Evolutionary conservation across 2,888 invertebrate genomes (phyloP), one percentile per base, ranked within the genome.

Genomic region (Lissocephala sabroskyi): DNA sequence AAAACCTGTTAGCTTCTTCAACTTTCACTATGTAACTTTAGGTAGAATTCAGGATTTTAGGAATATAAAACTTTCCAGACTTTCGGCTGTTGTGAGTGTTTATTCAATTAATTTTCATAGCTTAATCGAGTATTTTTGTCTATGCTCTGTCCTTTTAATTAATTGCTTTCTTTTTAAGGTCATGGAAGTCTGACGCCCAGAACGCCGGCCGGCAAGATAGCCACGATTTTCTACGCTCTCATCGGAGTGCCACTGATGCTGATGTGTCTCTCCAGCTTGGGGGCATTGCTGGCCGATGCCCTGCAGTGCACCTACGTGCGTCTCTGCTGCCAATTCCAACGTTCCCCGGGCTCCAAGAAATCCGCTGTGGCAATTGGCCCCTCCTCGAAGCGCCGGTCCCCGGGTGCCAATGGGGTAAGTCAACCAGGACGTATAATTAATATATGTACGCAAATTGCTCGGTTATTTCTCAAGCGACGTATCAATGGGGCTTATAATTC

Each of bases 191-290:
- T 94, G 17, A 92, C 94, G 1, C 95, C 95, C 0, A 89, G 91
- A 65, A 95, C 95, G 9, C 88, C 92, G 10, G 88, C 90, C 19
- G 95, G 95, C 3, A 91, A 95, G 81, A 88, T 94, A 19, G 90
- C 93, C 13, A 94, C 95, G 3, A 94, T 96, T 77, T 86, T 94
- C 30, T 96, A 96, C 82, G 95, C 95, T 11, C 88, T 95, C 46
- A 88, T 95, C 49, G 95, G 95, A 10, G 95, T 96, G 41, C 96
- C 96, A 3, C 85, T 96, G 48, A 94, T 95, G 87, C 86, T 96
- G 65, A 90, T 95, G 45, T 94, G 95, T 80, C 86, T 96, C 67
- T 94, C 95, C 10, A 93, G 93, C 58, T 87, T 95, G 43, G 95
- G 95, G 5, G 91, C 92, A 6, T 87, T 94, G 17, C 86, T 96